Conservation (phyloP, 2,797 vertebrate species). For the Gambusia yucatana region DNA sequence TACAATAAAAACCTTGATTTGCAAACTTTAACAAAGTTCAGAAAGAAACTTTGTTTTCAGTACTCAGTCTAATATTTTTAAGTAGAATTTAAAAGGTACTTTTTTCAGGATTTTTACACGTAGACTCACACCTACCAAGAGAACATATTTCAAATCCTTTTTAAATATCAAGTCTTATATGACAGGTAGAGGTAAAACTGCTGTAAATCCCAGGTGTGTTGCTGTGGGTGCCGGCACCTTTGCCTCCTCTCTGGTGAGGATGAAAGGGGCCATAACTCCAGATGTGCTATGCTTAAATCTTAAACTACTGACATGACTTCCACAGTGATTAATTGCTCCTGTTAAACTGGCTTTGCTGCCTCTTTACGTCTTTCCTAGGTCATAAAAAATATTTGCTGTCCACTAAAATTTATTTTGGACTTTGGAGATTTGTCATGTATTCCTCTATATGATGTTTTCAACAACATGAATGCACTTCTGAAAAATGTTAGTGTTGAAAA, state of each 20-base stretch:
- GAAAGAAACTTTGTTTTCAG: not conserved
- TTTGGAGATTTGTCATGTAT: not conserved
- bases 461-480: not conserved
- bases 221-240: conserved; percentile 32
- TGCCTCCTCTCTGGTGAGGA: conserved; percentile 13
- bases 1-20: not conserved
- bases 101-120: conserved; percentile 4
- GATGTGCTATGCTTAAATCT: conserved; percentile 20
- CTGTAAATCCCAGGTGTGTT: conserved; percentile 51
- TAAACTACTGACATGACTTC: conserved; percentile 9
- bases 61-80: conserved; percentile 2
- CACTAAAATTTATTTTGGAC: not conserved
- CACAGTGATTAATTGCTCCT: conserved; percentile 36
- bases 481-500: not conserved
- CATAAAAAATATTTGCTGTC: not conserved
- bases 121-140: conserved; percentile 2
- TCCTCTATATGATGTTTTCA: not conserved
- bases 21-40: not conserved
- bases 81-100: not conserved
- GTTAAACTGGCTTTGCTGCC: conserved; percentile 31
- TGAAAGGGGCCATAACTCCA: conserved; percentile 19
- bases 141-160: conserved; percentile 9
- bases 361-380: conserved; percentile 17
- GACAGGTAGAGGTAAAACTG: conserved; percentile 8
- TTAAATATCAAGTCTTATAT: conserved; percentile 3